phyloP scores from a whole-genome alignment of 2,797 vertebrate species.

The Sebastes minor region DNA sequence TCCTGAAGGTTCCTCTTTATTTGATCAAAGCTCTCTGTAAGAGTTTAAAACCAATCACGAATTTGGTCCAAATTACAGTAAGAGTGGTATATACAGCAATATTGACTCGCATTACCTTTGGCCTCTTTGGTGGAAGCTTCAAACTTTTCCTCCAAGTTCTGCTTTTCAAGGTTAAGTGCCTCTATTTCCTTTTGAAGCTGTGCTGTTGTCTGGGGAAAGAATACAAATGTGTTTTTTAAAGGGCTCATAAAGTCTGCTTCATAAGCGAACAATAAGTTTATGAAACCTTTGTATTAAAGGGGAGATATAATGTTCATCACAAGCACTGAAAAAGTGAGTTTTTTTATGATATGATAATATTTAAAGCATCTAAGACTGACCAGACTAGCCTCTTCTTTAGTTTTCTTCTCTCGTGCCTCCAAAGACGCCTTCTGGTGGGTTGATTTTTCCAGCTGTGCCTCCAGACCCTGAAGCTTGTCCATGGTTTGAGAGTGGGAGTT shows the following conservation, averaged over 20 bases:
- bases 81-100: not conserved
- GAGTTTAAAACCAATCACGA: not conserved
- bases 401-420: slow-evolving; percentile 85
- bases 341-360: not conserved
- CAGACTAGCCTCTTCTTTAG: slow-evolving; percentile 83
- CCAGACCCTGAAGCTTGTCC: slow-evolving; percentile 87
- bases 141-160: slow-evolving; percentile 81
- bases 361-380: slow-evolving; percentile 67
- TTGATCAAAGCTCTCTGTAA: slow-evolving; percentile 89
- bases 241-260: not conserved
- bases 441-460: slow-evolving; percentile 86
- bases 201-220: slow-evolving; percentile 56
- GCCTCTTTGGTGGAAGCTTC: slow-evolving; percentile 82
- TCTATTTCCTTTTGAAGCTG: slow-evolving; percentile 83
- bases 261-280: not conserved
- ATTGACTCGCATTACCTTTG: slow-evolving; percentile 80
- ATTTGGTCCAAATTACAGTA: not conserved
- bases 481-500: slow-evolving; percentile 79
- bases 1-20: slow-evolving; percentile 86
- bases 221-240: not conserved
- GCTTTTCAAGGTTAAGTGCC: slow-evolving; percentile 83
- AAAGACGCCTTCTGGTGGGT: slow-evolving; percentile 73
- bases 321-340: not conserved
- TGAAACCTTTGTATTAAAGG: not conserved
- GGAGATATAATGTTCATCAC: not conserved